Evolutionary conservation across 2,888 invertebrate genomes (phyloP).

Genomic region (Abrostola triplasia): DNA sequence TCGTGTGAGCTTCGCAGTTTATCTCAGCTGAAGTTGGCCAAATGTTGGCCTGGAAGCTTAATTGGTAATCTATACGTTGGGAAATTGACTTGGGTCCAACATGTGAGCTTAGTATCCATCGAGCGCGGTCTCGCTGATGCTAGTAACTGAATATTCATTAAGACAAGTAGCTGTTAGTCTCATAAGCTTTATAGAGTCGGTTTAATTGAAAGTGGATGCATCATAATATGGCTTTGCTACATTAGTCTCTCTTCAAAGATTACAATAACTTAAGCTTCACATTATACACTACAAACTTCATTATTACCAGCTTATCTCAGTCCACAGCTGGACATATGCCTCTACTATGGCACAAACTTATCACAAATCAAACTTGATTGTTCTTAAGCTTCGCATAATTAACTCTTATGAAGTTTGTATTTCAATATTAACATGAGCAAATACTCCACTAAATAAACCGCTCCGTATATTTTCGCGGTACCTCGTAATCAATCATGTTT

Average conservation of each 20-base stretch:
- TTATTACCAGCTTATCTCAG: too few relatives aligned
- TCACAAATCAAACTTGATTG: background rate
- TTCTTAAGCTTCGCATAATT: background rate
- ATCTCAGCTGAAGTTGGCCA: constrained; percentile 5
- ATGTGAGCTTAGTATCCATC: constrained; percentile 14
- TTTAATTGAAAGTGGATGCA: constrained; percentile 13
- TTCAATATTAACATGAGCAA: constrained; percentile 11
- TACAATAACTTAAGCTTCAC: background rate
- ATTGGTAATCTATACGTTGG: constrained; percentile 17
- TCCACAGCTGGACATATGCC: too few relatives aligned
- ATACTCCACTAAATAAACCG: constrained; percentile 11
- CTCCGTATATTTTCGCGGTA: constrained; percentile 22
- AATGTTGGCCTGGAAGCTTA: constrained; percentile 17
- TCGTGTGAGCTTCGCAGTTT: constrained; percentile 12
- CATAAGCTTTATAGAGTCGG: constrained; percentile 5
- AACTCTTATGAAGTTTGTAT: constrained; percentile 4
- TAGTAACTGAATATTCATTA: constrained; percentile 37
- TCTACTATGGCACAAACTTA: too few relatives aligned
- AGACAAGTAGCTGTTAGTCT: constrained; percentile 7
- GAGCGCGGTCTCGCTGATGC: constrained; percentile 12
- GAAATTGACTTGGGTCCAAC: constrained; percentile 23
- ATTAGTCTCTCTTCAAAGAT: background rate
- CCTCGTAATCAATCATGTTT: constrained; percentile 54
- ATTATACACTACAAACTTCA: constrained; percentile 4
- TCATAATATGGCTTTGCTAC: constrained; percentile 4